Evolutionary conservation across 1,140 invertebrate genomes (phyloP).

Genomic region (Proctacanthus coquilletti): DNA sequence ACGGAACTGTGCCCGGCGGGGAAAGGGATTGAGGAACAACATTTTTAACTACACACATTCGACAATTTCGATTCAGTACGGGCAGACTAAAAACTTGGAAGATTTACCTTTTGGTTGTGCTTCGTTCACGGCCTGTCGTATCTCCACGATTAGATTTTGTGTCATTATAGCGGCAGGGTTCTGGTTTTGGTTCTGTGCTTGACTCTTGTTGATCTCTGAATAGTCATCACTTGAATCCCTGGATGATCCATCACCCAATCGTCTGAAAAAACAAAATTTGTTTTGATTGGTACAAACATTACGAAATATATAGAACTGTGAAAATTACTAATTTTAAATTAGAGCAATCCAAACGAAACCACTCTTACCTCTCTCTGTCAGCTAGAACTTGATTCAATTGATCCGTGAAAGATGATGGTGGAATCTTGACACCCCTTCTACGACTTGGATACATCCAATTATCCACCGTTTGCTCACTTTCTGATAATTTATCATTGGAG

Average conservation of each 20-base stretch:
- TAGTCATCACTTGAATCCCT: slow-evolving; percentile 45
- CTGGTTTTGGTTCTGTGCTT: slow-evolving; percentile 30
- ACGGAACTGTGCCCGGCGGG: slow-evolving; percentile 38
- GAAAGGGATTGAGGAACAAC: slow-evolving; percentile 39
- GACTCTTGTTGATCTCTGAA: slow-evolving; percentile 41
- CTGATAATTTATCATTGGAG: slow-evolving; percentile 28
- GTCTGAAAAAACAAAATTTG: slow-evolving; percentile 19
- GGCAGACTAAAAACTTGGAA: slow-evolving; percentile 7
- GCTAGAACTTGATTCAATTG: slow-evolving; percentile 69
- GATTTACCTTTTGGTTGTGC: slow-evolving; percentile 60
- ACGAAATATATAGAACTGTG: neutral
- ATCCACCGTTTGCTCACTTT: slow-evolving; percentile 23
- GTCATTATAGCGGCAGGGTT: slow-evolving; percentile 35
- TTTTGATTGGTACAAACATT: no score
- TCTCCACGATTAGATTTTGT: slow-evolving; percentile 66
- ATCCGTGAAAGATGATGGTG: slow-evolving; percentile 58
- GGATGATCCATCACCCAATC: slow-evolving; percentile 36
- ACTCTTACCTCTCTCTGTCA: slow-evolving; percentile 47
- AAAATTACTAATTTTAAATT: neutral
- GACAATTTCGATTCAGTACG: neutral
- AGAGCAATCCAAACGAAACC: neutral
- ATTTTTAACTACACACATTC: slow-evolving; percentile 37
- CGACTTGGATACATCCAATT: slow-evolving; percentile 30
- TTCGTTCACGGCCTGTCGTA: slow-evolving; percentile 65
- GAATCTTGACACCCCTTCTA: slow-evolving; percentile 30